These are phyloP conservation scores for Drosophila picticornis DNA, from an alignment of 2,888 invertebrate genomes.

Conservation along the genomic window DNA sequence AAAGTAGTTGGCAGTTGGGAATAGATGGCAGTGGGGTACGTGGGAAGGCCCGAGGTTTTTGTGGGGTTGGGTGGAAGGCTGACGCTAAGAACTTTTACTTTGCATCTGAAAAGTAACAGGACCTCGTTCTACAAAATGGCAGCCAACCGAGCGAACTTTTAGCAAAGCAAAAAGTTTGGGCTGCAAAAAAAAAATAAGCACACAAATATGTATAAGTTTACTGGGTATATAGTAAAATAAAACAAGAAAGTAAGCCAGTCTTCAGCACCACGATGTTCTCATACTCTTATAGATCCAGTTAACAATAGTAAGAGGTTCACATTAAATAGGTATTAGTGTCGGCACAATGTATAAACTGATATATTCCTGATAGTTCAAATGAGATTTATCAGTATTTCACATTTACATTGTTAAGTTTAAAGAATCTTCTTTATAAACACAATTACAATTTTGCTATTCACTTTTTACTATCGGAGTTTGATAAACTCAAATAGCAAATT, in stretches of 20 bases:
- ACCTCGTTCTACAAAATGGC: slow-evolving; percentile 61
- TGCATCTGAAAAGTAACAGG: slow-evolving; percentile 71
- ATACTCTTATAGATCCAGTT: slow-evolving; percentile 17
- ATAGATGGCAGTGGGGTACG: slow-evolving; percentile 23
- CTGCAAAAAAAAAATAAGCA: slow-evolving; percentile 66
- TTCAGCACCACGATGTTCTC: not conserved
- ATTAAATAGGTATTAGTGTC: not conserved
- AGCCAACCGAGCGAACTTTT: slow-evolving; percentile 68
- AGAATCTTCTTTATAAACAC: not conserved
- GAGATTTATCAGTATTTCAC: not conserved
- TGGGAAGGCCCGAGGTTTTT: not conserved
- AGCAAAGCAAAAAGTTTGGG: slow-evolving; percentile 70
- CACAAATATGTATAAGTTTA: slow-evolving; percentile 53
- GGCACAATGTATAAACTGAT: not conserved
- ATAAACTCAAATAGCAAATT: not conserved
- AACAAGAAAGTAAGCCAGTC: slow-evolving; percentile 36
- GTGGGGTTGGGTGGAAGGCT: slow-evolving; percentile 10
- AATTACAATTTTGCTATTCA: not conserved
- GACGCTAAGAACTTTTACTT: slow-evolving; percentile 80
- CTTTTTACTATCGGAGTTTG: not conserved
- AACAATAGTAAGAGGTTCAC: not conserved
- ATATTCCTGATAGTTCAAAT: not conserved
- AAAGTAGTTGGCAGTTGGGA: slow-evolving; percentile 72
- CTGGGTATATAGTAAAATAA: slow-evolving; percentile 42
- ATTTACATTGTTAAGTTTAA: not conserved